These are phyloP conservation scores for Plestiodon gilberti DNA, from an alignment of 2,113 vertebrate genomes.

Conservation along the genomic window DNA sequence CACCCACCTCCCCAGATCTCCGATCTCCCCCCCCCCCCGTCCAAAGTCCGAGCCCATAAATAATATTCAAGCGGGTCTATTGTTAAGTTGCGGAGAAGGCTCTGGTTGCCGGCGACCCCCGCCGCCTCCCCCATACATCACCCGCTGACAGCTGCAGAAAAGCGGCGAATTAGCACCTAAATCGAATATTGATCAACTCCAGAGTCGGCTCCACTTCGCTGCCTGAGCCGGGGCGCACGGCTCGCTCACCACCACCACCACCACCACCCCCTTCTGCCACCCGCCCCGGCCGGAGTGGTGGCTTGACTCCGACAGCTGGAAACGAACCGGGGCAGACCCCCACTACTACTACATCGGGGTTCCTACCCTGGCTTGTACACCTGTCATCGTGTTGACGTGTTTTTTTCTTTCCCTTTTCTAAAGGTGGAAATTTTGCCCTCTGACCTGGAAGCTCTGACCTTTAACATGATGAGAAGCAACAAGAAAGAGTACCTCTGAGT, in stretches of 20 bases:
- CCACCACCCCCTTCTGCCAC: conserved; percentile 7
- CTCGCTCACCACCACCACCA: conserved; percentile 25
- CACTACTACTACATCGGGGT: background rate
- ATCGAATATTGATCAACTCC: conserved; percentile 98
- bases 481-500: background rate
- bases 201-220: conserved; percentile 73
- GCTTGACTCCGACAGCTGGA: conserved; percentile 60
- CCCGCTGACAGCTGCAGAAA: conserved; percentile 97
- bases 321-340: conserved; percentile 5
- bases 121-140: conserved; percentile 90
- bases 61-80: conserved; percentile 90
- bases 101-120: conserved; percentile 32
- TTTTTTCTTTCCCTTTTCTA: background rate
- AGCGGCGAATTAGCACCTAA: conserved; percentile 99
- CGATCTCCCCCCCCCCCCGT: conserved; percentile 65
- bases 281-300: background rate
- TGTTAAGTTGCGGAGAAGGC: conserved; percentile 74
- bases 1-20: conserved; percentile 33
- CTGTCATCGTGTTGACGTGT: background rate
- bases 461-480: background rate
- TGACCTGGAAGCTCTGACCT: background rate
- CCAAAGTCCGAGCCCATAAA: conserved; percentile 85
- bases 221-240: conserved; percentile 62
- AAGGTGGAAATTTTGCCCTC: background rate
- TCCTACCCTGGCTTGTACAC: background rate